Base-by-base conservation (phyloP, 2,113 vertebrate genomes). In the Forbesichthys agassizii region DNA sequence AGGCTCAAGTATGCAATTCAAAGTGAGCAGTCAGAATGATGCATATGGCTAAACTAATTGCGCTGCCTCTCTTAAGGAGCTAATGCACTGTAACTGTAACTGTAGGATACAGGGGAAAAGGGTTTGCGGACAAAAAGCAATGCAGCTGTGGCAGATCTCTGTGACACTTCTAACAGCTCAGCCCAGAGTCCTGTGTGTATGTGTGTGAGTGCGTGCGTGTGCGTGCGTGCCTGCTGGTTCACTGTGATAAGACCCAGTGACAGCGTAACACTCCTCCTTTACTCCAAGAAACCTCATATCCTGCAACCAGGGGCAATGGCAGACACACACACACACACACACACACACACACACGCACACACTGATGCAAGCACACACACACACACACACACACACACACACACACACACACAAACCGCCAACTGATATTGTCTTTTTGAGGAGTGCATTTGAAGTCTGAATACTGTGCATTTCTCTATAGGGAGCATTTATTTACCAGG, bases 161-260 rank as follows among this genome's bases (percentile, higher is more conserved):
- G 64, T 63, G 70, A 78, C 73, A 51, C 66, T 64, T 64, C 48
- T n/a, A 61, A 71, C 62, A 73, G 14, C 71, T 14, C 70, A 59
- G 69, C n/a, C 68, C 53, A 69, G 57, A 71, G 20, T 54, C 27
- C 49, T 16, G 9, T 48, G n/a, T 27, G 8, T 57, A 61, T 61
- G 64, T 42, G 27, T 16, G 68, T 20, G 20, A 0, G 16, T 66
- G 46, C 62, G 60, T 75, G 52, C 52, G 12, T 53, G 18, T 74
- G 67, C 73, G 61, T 68, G 69, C 64, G 73, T 56, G 48, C 20
- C 20, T 85, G 67, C 88, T 90, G 87, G 69, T 84, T 83, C 57
- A 62, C 52, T 53, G 83, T 58, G 88, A 91, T 89, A 90, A 90
- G 80, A 59, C 9, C 75, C 63, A 65, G 46, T 64, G 68, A 84